A percentile compares a stretch with the other conserved stretches of the same genome.
These are phyloP conservation scores for Hypothenemus hampei DNA, from an alignment of 1,140 invertebrate genomes.

Conservation along the genomic window DNA sequence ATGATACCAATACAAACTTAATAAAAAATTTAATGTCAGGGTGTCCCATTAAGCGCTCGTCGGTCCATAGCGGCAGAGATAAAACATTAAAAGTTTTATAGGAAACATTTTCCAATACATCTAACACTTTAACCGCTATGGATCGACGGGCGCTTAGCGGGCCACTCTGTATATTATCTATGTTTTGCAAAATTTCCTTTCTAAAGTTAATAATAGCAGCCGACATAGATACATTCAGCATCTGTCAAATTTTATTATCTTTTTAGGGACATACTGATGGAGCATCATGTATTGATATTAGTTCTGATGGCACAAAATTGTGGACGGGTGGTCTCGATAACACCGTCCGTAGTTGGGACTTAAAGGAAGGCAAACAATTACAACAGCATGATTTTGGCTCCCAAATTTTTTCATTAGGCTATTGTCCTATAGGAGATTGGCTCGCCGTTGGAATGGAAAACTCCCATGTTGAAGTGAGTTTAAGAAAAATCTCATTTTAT, in stretches of 20 bases:
- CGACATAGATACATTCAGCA: too few species aligned
- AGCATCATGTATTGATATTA: conserved; percentile 95
- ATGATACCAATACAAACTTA: too few species aligned
- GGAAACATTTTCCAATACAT: too few species aligned
- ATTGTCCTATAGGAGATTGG: conserved; percentile 97
- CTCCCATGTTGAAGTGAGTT: conserved; percentile 80
- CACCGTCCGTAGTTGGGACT: conserved; percentile 85
- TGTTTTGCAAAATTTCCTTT: too few species aligned
- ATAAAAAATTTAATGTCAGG: too few species aligned
- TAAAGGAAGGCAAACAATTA: conserved; percentile 81
- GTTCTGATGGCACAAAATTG: conserved; percentile 87
- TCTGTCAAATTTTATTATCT: not conserved
- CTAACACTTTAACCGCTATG: too few species aligned
- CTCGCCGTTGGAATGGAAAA: conserved; percentile 98
- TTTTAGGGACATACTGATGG: conserved; percentile 88
- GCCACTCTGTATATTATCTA: too few species aligned
- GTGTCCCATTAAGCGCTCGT: too few species aligned
- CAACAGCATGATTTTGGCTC: conserved; percentile 86
- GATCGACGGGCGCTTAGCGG: too few species aligned
- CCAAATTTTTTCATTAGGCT: conserved; percentile 93
- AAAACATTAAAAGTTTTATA: too few species aligned
- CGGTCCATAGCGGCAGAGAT: too few species aligned
- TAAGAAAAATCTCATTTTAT: not conserved
- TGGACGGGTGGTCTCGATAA: conserved; percentile 98
- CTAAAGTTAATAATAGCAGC: too few species aligned